Percentiles rank a stretch among this genome's conserved stretches.
These are phyloP conservation scores for Lophochroa leadbeateri DNA, from an alignment of 2,113 vertebrate species.

Conservation along the genomic window DNA sequence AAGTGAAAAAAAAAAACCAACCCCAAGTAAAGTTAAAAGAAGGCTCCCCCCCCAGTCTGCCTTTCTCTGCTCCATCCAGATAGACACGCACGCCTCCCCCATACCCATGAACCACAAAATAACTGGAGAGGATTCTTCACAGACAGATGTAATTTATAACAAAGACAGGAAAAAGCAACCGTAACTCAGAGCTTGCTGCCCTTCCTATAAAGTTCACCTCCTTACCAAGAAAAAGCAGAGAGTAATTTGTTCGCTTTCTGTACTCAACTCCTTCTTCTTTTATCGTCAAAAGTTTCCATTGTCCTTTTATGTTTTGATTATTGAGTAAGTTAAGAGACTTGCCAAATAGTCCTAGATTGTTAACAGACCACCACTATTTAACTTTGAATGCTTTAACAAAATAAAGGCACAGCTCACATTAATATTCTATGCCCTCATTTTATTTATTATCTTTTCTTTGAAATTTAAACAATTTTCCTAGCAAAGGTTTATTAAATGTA, in stretches of 20 bases:
- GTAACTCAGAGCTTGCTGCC: slow-evolving; percentile 49
- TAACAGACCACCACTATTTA: slow-evolving; percentile 67
- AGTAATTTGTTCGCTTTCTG: slow-evolving; percentile 56
- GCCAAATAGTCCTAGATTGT: slow-evolving; percentile 64
- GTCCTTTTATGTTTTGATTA: slow-evolving; percentile 72
- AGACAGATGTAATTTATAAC: slow-evolving; percentile 61
- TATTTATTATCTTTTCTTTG: slow-evolving; percentile 61
- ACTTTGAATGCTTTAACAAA: slow-evolving; percentile 54
- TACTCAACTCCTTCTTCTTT: slow-evolving; percentile 53
- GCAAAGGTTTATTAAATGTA: slow-evolving; percentile 55
- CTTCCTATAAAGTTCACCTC: slow-evolving; percentile 65
- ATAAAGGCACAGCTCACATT: slow-evolving; percentile 37
- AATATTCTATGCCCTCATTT: slow-evolving; percentile 48
- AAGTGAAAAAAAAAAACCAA: background rate
- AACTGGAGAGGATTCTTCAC: slow-evolving; percentile 47
- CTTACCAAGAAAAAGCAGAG: slow-evolving; percentile 53
- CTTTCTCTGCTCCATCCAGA: background rate
- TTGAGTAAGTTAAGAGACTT: slow-evolving; percentile 56
- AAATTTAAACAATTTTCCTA: slow-evolving; percentile 62
- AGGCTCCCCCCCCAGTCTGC: background rate
- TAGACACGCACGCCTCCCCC: background rate
- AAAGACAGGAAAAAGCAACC: slow-evolving; percentile 61
- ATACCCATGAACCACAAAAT: background rate
- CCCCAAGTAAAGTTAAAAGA: background rate
- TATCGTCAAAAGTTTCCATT: slow-evolving; percentile 70